Conservation (phyloP, 2,113 vertebrate species). For the Pardalotus punctatus region DNA sequence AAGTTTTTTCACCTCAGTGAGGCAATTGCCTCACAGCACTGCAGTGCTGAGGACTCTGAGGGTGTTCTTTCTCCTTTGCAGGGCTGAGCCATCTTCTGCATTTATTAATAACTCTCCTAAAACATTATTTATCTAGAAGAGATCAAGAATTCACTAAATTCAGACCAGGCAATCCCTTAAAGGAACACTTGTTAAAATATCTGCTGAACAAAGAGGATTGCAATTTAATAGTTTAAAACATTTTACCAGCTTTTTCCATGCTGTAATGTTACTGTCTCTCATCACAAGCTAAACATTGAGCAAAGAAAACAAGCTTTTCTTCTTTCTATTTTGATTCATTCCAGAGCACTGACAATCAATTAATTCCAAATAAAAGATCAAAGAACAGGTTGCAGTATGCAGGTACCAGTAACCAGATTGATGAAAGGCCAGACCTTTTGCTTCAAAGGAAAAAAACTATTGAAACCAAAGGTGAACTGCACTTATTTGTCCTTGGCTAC, state of each 20-base stretch:
- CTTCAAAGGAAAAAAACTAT: slow-evolving; percentile 17
- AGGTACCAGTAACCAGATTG: background rate
- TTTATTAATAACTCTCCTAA: background rate
- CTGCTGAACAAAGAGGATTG: background rate
- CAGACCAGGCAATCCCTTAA: background rate
- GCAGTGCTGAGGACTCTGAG: background rate
- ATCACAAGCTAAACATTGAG: background rate
- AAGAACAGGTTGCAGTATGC: background rate
- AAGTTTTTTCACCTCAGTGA: background rate
- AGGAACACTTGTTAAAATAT: background rate
- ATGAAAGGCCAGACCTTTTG: background rate
- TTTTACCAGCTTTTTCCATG: background rate
- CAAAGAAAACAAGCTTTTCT: background rate
- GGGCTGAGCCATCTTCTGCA: background rate
- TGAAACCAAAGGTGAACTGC: slow-evolving; percentile 6
- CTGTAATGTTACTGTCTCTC: background rate
- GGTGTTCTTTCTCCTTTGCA: background rate
- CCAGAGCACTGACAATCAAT: background rate
- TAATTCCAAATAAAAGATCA: slow-evolving; percentile 9
- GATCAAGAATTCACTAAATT: background rate
- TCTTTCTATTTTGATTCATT: background rate
- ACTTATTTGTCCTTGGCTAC: background rate
- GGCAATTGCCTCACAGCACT: background rate
- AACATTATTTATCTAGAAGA: background rate
- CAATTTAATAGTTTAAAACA: background rate